Evolutionary conservation across 92 coral and sea anemone species (phyloP).

Genomic region (Bergia sp.): DNA sequence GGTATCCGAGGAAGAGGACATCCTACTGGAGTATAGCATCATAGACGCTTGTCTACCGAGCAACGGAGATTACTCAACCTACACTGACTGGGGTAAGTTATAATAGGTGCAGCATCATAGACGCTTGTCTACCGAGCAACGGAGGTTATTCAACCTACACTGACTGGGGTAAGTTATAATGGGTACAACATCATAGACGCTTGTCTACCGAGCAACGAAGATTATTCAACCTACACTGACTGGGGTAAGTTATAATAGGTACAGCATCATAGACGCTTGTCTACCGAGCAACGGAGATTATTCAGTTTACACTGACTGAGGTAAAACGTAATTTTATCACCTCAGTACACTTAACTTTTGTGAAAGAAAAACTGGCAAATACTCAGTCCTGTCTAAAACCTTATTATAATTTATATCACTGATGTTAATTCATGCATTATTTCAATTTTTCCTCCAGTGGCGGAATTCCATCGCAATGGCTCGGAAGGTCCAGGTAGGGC

Average conservation of each 20-base stretch:
- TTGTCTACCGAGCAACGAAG: conserved; percentile 72
- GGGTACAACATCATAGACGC: conserved; percentile 70
- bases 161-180: conserved; percentile 66
- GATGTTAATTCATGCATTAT: too few relatives aligned
- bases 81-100: conserved; percentile 77
- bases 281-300: conserved; percentile 84
- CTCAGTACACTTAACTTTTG: too few relatives aligned
- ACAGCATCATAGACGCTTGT: conserved; percentile 67
- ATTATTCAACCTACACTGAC: conserved; percentile 76
- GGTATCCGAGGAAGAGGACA: conserved; percentile 84
- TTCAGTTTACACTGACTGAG: conserved; percentile 77
- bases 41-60: conserved; percentile 77
- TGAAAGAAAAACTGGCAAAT: neutral
- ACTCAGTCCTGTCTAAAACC: neutral
- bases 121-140: conserved; percentile 67
- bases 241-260: conserved; percentile 67
- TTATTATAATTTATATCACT: too few relatives aligned
- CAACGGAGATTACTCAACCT: conserved; percentile 83
- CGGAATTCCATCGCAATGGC: conserved; percentile 44
- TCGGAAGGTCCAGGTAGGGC: conserved; percentile 41
- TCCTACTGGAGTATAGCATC: conserved; percentile 74
- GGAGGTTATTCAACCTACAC: conserved; percentile 82
- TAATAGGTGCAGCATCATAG: conserved; percentile 65
- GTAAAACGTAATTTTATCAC: conserved; percentile 7
- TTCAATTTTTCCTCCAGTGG: conserved; percentile 1